Evolutionary conservation across 2,888 invertebrate species (phyloP), one percentile per base, ranked within the genome.

Genomic region (Atherix ibis): DNA sequence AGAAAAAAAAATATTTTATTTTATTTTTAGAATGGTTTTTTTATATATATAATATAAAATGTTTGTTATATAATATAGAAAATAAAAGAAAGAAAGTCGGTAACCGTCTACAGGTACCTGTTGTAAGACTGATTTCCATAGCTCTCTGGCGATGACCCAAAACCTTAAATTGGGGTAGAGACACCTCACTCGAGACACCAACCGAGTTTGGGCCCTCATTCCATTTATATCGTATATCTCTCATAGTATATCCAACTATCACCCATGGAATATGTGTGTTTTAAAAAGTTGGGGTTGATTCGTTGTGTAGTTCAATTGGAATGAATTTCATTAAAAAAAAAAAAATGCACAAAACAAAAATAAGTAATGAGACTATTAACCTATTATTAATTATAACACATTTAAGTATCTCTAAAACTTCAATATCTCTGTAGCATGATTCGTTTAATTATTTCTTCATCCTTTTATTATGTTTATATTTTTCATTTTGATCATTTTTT

Each of bases 231-330:
- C 87, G 79, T 74, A 89, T 89, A 76, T 91, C 89, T 71, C 84
- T 76, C 87, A 88, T 89, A 68, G 89, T 89, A 79, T 91, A 91
- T 74, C 89, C 91, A 81, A 89, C 91, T 91, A 76, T n/a, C n/a
- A n/a, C n/a, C n/a, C n/a, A n/a, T n/a, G n/a, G n/a, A n/a, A n/a
- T n/a, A n/a, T n/a, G n/a, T n/a, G n/a, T n/a, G n/a, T n/a, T n/a
- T n/a, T n/a, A n/a, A n/a, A n/a, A 18, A n/a, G 30, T 35, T 35
- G 28, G 13, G 18, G 14, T 38, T 31, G 30, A 28, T 29, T 35
- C 28, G 28, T 31, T 35, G 17, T 35, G 12, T 32, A 19, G 27
- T 34, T 32, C 31, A 34, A 32, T 34, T 48, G 46, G 42, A 47
- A 45, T 45, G 43, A 45, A 44, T 47, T 50, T 55, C 51, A 50